These are phyloP conservation scores for Manis pentadactyla DNA, from an alignment of 2,797 vertebrate species.

Conservation along the genomic window DNA sequence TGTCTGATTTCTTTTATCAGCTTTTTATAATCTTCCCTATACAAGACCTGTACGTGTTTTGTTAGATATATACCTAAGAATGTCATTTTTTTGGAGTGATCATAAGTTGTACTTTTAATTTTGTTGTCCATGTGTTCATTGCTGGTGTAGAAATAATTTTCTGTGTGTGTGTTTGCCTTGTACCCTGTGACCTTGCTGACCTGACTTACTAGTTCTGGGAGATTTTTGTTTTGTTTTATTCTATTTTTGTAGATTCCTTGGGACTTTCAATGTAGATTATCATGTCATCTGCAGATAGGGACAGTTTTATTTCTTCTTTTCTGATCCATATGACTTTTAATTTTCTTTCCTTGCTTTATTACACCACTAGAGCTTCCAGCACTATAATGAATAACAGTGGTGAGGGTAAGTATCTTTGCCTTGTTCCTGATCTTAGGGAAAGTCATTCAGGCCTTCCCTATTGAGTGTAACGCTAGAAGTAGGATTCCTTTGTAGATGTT, in stretches of 20 bases:
- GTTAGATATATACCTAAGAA: background rate
- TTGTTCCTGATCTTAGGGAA: background rate
- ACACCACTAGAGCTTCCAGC: background rate
- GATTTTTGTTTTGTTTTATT: background rate
- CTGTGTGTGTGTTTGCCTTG: background rate
- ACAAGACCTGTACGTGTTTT: background rate
- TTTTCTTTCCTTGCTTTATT: background rate
- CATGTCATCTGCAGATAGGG: background rate
- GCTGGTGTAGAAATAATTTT: background rate
- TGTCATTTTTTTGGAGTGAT: too few species aligned
- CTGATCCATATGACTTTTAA: background rate
- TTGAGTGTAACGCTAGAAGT: background rate
- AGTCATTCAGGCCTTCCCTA: background rate
- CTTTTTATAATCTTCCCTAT: background rate
- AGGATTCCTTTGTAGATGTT: background rate
- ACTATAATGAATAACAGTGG: background rate
- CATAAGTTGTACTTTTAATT: too few species aligned
- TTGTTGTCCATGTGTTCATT: background rate
- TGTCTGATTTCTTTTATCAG: background rate
- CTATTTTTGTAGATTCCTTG: background rate
- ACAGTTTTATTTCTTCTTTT: background rate
- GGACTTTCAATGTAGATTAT: background rate
- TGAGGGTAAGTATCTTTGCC: background rate
- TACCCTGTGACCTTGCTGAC: background rate
- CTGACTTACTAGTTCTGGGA: background rate